Percentiles rank a stretch among this genome's conserved stretches.
These are phyloP conservation scores for Miltochrista miniata DNA, from an alignment of 2,888 invertebrate genomes.

Conservation along the genomic window DNA sequence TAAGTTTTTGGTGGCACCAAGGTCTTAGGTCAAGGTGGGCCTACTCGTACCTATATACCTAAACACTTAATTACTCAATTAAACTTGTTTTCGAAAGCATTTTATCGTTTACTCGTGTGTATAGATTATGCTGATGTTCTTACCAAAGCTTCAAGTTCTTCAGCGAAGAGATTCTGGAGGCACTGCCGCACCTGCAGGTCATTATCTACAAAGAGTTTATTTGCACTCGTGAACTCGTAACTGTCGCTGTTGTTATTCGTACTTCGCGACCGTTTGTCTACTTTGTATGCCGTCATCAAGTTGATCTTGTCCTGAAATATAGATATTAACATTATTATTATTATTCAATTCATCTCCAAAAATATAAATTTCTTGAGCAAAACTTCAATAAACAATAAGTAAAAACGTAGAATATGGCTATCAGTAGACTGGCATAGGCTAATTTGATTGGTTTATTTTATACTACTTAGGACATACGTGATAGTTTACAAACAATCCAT, in stretches of 20 bases:
- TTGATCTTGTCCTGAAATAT: slow-evolving; percentile 85
- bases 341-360: background rate
- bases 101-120: too few relatives aligned
- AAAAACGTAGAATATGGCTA: too few relatives aligned
- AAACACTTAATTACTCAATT: too few relatives aligned
- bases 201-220: slow-evolving; percentile 88
- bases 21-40: too few relatives aligned
- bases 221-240: slow-evolving; percentile 90
- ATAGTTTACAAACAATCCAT: too few relatives aligned
- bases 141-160: slow-evolving; percentile 85
- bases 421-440: too few relatives aligned
- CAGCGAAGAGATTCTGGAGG: slow-evolving; percentile 85
- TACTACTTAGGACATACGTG: too few relatives aligned
- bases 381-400: background rate
- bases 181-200: slow-evolving; percentile 85
- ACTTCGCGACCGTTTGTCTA: slow-evolving; percentile 85
- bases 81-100: too few relatives aligned
- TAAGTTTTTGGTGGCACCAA: too few relatives aligned
- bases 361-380: background rate
- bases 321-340: background rate
- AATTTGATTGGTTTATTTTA: too few relatives aligned
- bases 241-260: slow-evolving; percentile 81
- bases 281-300: slow-evolving; percentile 88
- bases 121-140: slow-evolving; percentile 15
- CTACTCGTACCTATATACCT: too few relatives aligned